Conservation (phyloP, 1,140 invertebrate species). For the Venturia canescens region DNA sequence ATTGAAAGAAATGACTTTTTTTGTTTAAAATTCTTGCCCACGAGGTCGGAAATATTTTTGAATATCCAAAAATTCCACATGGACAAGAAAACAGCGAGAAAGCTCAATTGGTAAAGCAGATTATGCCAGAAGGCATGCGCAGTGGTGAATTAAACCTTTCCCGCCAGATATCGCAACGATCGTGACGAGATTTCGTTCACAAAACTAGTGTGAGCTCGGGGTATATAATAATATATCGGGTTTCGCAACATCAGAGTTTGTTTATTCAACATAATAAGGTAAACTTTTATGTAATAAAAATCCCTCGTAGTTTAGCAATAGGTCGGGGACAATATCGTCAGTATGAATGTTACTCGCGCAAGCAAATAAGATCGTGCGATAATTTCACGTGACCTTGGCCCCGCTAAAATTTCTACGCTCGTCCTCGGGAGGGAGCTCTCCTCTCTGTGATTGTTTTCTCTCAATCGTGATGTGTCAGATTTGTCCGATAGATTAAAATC, state of each 20-base stretch:
- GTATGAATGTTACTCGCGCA: constrained; percentile 51
- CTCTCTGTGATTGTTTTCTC: constrained; percentile 57
- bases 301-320: background rate
- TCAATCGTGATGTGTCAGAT: constrained; percentile 60
- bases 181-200: constrained; percentile 28
- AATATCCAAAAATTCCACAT: too few relatives aligned
- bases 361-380: constrained; percentile 9
- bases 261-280: constrained; percentile 54
- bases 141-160: background rate
- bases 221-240: constrained; percentile 30
- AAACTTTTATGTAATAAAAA: constrained; percentile 49
- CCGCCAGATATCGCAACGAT: background rate
- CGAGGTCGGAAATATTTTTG: background rate
- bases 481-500: constrained; percentile 40
- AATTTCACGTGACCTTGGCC: constrained; percentile 44
- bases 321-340: constrained; percentile 50
- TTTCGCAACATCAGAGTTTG: constrained; percentile 46
- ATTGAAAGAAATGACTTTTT: background rate
- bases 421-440: background rate
- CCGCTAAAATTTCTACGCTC: constrained; percentile 47
- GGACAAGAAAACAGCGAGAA: background rate
- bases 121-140: background rate
- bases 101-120: background rate
- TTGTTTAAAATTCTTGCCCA: background rate
- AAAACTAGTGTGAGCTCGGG: constrained; percentile 16